Evolutionary conservation across 1,140 invertebrate species (phyloP), one percentile per base, ranked within the genome.

Genomic region (Pseudomyrmex sp.): DNA sequence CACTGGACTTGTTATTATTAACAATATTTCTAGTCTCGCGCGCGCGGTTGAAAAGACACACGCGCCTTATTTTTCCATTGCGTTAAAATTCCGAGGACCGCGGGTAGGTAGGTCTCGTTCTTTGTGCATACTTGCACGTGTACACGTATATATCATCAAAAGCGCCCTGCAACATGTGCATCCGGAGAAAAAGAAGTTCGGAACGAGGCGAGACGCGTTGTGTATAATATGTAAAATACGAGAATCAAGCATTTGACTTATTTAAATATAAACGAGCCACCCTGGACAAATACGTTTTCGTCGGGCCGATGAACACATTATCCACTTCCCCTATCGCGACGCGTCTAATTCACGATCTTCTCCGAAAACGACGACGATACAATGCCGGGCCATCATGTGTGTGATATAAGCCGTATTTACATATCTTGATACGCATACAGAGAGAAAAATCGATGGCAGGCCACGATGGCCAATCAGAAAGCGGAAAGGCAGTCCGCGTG

Each of bases 211-310:
- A n/a, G 20, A 35, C 70, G 75, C 72, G 66, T 50, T 58, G 68
- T 80, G 63, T 35, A 35, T 35, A 35, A 35, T 35, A 35, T 35
- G 58, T 63, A 80, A 82, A 84, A 88, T 84, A 87, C 84, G 83
- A 72, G 35, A 84, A 88, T 88, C 86, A 80, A 88, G 61, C 54
- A 85, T 70, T 87, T 35, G 35, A 35, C 35, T 35, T 85, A 88
- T 88, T 88, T 88, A 88, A 88, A 88, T 88, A 87, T 88, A 88
- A 88, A 88, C 86, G 86, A 88, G 85, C 74, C 83, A 65, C 86
- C 69, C 61, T 62, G 85, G 83, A 88, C 86, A 72, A 80, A 87
- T 83, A 61, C 23, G 56, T 61, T 84, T 35, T 69, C 80, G 23
- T 76, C 66, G 66, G 54, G 44, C n/a, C 85, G 70, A 87, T 87